Conservation (phyloP, 2,797 vertebrate species). For the Lindbergichthys nudifrons region DNA sequence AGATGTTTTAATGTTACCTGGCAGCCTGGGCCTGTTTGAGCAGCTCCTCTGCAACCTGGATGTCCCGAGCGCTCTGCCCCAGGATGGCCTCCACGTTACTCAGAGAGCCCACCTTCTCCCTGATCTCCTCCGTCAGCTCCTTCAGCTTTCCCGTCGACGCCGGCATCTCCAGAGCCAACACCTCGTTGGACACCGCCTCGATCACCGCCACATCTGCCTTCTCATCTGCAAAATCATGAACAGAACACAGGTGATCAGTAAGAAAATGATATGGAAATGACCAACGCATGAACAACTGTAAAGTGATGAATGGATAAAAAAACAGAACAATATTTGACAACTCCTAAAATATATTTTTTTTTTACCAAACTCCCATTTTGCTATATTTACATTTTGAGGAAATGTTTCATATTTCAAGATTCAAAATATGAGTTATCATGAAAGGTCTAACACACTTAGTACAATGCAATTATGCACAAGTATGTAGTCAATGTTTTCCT, state of each 20-base stretch:
- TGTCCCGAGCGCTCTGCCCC: slow-evolving; percentile 89
- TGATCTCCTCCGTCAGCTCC: slow-evolving; percentile 91
- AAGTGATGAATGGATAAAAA: neutral
- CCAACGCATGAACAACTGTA: neutral
- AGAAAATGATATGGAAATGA: too few relatives aligned
- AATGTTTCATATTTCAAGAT: neutral
- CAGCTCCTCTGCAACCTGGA: slow-evolving; percentile 87
- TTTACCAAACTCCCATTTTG: too few relatives aligned
- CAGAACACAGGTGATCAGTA: neutral
- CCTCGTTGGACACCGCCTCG: slow-evolving; percentile 93
- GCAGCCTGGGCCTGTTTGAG: slow-evolving; percentile 89
- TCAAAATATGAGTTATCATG: neutral
- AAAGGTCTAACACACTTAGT: neutral
- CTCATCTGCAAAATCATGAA: slow-evolving; percentile 57
- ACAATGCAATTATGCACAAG: neutral
- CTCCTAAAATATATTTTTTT: too few relatives aligned
- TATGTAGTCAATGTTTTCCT: neutral
- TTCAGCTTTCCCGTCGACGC: slow-evolving; percentile 89
- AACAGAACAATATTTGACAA: too few relatives aligned
- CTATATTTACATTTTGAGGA: neutral
- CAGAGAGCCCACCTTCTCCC: slow-evolving; percentile 89
- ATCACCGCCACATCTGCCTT: slow-evolving; percentile 80
- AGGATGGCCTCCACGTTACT: slow-evolving; percentile 93
- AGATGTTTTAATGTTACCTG: slow-evolving; percentile 79
- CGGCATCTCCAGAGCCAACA: slow-evolving; percentile 94